A percentile compares a stretch with the other conserved stretches of the same genome.
Evolutionary conservation across 2,888 invertebrate genomes (phyloP).

Genomic region (Caenorhabditis imperialis): DNA sequence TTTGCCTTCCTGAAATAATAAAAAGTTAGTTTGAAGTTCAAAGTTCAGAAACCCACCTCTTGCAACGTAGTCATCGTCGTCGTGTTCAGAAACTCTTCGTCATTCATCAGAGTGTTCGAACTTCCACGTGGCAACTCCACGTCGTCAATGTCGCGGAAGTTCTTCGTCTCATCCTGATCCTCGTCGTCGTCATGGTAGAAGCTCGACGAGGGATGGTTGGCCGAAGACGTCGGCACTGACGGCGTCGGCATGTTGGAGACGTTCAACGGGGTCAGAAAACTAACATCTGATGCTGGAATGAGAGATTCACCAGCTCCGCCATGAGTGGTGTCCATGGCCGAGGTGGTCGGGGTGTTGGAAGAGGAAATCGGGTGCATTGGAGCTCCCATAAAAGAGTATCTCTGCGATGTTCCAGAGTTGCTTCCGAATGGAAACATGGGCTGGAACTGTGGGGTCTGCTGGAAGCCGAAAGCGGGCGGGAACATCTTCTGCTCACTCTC

Average conservation of each 20-base stretch:
- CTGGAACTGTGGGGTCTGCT: conserved; percentile 35
- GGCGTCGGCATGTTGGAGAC: conserved; percentile 10
- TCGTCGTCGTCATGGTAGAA: conserved; percentile 27
- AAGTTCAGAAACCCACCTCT: conserved; percentile 8
- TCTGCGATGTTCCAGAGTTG: conserved; percentile 11
- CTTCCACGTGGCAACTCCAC: conserved; percentile 42
- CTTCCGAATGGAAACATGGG: conserved; percentile 28
- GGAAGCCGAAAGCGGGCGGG: conserved; percentile 31
- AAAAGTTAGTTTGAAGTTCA: neutral
- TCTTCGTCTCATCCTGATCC: conserved; percentile 54
- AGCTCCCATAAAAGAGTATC: conserved; percentile 43
- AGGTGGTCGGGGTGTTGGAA: conserved; percentile 54
- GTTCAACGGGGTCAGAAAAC: conserved; percentile 17
- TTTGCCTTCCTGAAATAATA: conserved; percentile 17
- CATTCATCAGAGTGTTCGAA: conserved; percentile 11
- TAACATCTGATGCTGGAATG: conserved; percentile 52
- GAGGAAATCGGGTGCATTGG: conserved; percentile 51
- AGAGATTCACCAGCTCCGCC: conserved; percentile 56
- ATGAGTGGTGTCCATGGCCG: conserved; percentile 50
- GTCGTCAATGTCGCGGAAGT: conserved; percentile 36
- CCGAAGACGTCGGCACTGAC: neutral
- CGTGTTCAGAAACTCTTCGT: conserved; percentile 16
- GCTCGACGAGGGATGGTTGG: neutral
- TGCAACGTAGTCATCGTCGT: conserved; percentile 1
- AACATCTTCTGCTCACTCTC: conserved; percentile 42